phyloP scores from a whole-genome alignment of 2,797 vertebrate genomes.

The Megalops cyprinoides region DNA sequence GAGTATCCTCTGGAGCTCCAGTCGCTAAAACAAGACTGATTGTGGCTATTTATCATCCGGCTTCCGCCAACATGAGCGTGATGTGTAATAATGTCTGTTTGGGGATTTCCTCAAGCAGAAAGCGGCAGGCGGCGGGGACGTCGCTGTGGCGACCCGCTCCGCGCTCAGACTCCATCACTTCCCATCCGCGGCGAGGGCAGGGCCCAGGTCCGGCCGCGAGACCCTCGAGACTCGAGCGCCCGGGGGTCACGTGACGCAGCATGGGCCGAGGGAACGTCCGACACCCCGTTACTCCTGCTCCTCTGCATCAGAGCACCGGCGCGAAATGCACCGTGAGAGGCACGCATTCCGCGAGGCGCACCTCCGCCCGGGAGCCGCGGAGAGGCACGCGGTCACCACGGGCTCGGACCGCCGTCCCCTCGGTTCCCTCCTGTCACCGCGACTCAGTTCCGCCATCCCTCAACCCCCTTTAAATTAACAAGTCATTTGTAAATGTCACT shows the following conservation, averaged over 20 bases:
- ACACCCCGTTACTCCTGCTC: neutral
- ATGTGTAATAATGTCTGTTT: constrained; percentile 21
- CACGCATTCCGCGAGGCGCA: neutral
- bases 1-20: constrained; percentile 73
- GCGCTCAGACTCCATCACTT: constrained; percentile 56
- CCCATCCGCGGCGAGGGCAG: constrained; percentile 31
- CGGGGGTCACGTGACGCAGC: neutral
- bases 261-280: neutral
- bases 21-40: constrained; percentile 75
- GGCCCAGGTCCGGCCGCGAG: constrained; percentile 10
- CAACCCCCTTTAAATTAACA: constrained; percentile 99
- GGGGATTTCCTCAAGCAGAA: constrained; percentile 56
- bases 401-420: constrained; percentile 86
- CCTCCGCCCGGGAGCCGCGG: no score
- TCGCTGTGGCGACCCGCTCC: constrained; percentile 55
- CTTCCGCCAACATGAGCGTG: constrained; percentile 45
- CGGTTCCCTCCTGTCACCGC: constrained; percentile 90
- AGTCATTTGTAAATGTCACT: constrained; percentile 99
- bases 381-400: constrained; percentile 84
- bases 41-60: constrained; percentile 81
- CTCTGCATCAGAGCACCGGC: neutral
- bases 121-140: constrained; percentile 57
- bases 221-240: no score
- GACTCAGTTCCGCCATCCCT: constrained; percentile 97
- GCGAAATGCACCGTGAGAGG: constrained; percentile 22